phyloP scores from a whole-genome alignment of 2,113 vertebrate genomes.

The Microtus richardsoni region DNA sequence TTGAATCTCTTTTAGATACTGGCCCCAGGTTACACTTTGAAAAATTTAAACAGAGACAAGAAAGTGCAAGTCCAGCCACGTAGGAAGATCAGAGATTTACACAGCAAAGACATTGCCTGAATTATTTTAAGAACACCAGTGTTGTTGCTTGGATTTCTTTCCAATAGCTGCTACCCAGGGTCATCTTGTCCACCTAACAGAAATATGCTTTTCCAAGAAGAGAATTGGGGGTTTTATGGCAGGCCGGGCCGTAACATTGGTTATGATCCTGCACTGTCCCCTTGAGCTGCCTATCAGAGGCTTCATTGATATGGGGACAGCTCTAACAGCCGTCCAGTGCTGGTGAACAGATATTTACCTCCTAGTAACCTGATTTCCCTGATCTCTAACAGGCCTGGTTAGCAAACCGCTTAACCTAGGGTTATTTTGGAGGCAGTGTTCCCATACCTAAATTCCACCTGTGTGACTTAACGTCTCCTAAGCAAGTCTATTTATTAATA shows the following conservation, averaged over 20 bases:
- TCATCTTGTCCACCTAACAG: background rate
- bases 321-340: background rate
- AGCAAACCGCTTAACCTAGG: background rate
- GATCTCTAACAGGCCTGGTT: background rate
- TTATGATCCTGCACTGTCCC: background rate
- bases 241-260: background rate
- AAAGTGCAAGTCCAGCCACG: background rate
- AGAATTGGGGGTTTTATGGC: background rate
- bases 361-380: background rate
- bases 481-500: background rate
- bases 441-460: background rate
- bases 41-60: background rate
- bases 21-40: background rate
- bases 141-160: background rate
- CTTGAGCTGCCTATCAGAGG: background rate
- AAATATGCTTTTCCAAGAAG: background rate
- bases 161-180: background rate
- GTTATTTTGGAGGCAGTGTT: background rate
- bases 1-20: background rate
- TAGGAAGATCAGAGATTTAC: background rate
- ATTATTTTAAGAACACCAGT: background rate
- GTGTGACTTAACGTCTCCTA: background rate
- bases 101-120: background rate
- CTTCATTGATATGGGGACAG: background rate
- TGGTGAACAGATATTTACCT: background rate